These are phyloP conservation scores for Tiliqua scincoides DNA, from an alignment of 2,113 vertebrate species.

Conservation along the genomic window DNA sequence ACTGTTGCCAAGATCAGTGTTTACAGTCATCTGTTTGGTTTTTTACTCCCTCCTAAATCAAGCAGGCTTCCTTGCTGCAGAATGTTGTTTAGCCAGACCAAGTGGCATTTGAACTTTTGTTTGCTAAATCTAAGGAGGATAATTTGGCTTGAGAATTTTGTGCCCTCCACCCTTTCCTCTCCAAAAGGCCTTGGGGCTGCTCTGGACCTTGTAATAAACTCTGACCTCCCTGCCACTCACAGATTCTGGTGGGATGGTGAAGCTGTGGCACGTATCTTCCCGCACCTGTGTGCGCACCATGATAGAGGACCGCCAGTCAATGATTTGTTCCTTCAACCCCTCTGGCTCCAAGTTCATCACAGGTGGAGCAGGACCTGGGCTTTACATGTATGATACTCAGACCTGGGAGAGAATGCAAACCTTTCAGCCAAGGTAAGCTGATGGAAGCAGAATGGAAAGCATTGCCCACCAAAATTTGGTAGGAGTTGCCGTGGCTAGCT, in stretches of 20 bases:
- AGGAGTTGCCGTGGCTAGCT: not conserved
- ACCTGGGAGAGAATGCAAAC: conserved; percentile 36
- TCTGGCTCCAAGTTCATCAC: conserved; percentile 58
- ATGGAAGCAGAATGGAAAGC: not conserved
- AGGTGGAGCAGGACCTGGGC: conserved; percentile 7
- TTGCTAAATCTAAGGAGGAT: not conserved
- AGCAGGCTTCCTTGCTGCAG: not conserved
- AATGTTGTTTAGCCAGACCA: not conserved
- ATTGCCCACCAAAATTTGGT: not conserved
- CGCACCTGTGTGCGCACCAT: conserved; percentile 55
- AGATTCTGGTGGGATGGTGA: conserved; percentile 70
- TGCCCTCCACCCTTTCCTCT: not conserved
- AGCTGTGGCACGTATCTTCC: conserved; percentile 66
- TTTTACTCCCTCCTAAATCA: too few relatives aligned
- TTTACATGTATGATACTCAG: conserved; percentile 67
- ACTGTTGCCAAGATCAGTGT: not conserved
- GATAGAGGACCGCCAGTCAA: conserved; percentile 59
- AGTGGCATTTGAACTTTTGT: not conserved
- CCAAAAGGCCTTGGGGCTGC: not conserved
- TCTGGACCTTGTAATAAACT: not conserved
- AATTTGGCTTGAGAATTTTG: not conserved
- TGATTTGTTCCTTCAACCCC: conserved; percentile 50
- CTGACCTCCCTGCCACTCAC: not conserved
- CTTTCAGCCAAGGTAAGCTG: not conserved
- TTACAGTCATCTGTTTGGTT: not conserved